Base-by-base conservation (phyloP, 53 echinoderm and acorn worm genomes). In the Holothuria scabra region DNA sequence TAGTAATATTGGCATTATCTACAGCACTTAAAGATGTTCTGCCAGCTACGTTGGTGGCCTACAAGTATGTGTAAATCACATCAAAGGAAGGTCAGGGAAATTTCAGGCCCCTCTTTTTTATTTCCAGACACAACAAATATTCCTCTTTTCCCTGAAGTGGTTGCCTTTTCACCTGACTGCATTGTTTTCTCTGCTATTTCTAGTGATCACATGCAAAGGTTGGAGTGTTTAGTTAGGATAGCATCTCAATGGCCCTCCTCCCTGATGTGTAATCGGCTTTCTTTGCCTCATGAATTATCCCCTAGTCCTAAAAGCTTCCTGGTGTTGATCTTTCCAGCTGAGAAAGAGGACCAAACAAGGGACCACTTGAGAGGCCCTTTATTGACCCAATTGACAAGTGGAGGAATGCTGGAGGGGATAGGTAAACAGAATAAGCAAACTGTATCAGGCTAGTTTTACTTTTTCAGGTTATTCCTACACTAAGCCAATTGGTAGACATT, bases 321-420 rank as follows among this genome's bases (percentile, higher is more conserved):
- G 65, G 65, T 65, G 65, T 65, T 65, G 65, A 65, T 65, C 65
- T 65, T 65, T 65, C 69, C 41, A 29, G 5, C 41, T 69, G 35
- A 69, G 69, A 69, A n/a, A 34, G 69, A 69, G 35, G 69, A 37
- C 35, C 35, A 69, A 41, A 69, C 52, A 69, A 37, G 21, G 69
- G 69, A 37, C 69, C 69, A 69, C 69, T 69, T 69, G 69, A 34
- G 52, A 8, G 52, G 41, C 69, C 69, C 41, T 37, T 69, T 69
- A 21, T 69, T 69, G 69, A 69, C 69, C 69, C 35, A 34, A 11
- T 69, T 41, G 41, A 30, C 41, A 41, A 22, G 41, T 34, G 31
- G 22, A 41, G 23, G 69, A 41, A 0, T 5, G 69, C 31, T 18
- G 30, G 69, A 69, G 69, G 21, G 35, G 34, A n/a, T 69, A 22